A percentile compares a stretch with the other conserved stretches of the same genome.
phyloP scores from a whole-genome alignment of 2,888 invertebrate genomes.

The Eledona agricola region DNA sequence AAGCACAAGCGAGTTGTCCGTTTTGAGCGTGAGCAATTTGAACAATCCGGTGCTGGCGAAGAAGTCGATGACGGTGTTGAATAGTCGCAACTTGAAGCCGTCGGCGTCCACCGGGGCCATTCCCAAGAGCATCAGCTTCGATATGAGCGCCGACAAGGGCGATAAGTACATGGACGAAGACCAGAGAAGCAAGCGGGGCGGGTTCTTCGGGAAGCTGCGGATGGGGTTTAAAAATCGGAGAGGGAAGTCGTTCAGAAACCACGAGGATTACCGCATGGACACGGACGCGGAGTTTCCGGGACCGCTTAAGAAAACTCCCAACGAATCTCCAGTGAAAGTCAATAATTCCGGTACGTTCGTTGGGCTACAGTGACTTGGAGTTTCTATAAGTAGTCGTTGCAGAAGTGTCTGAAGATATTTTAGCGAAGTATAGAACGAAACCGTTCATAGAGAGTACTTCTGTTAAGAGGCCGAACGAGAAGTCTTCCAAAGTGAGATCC shows the following conservation, averaged over 20 bases:
- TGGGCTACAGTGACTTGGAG: background rate
- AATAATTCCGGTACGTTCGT: constrained; percentile 43
- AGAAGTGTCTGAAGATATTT: constrained; percentile 90
- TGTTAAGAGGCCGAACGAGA: constrained; percentile 44
- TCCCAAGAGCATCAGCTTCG: constrained; percentile 91
- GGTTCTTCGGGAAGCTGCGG: constrained; percentile 79
- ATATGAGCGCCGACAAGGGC: constrained; percentile 85
- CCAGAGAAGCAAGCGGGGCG: constrained; percentile 66
- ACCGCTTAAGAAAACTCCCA: constrained; percentile 35
- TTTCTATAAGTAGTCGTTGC: constrained; percentile 48
- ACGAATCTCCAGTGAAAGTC: constrained; percentile 44
- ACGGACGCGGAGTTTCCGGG: constrained; percentile 44
- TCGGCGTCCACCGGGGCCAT: constrained; percentile 81
- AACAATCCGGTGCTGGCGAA: constrained; percentile 39
- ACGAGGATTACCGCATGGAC: constrained; percentile 48
- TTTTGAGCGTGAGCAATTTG: constrained; percentile 51
- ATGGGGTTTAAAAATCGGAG: constrained; percentile 73
- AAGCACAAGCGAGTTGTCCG: constrained; percentile 56
- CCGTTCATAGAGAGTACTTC: constrained; percentile 47
- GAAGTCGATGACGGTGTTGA: constrained; percentile 30
- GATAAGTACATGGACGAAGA: constrained; percentile 70
- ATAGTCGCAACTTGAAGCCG: constrained; percentile 57
- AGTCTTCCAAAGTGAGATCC: constrained; percentile 63
- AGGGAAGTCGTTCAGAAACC: constrained; percentile 65
- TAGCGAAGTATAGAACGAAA: constrained; percentile 85